These are phyloP conservation scores for Erebia epiphron DNA, from an alignment of 2,888 invertebrate genomes.

Conservation along the genomic window DNA sequence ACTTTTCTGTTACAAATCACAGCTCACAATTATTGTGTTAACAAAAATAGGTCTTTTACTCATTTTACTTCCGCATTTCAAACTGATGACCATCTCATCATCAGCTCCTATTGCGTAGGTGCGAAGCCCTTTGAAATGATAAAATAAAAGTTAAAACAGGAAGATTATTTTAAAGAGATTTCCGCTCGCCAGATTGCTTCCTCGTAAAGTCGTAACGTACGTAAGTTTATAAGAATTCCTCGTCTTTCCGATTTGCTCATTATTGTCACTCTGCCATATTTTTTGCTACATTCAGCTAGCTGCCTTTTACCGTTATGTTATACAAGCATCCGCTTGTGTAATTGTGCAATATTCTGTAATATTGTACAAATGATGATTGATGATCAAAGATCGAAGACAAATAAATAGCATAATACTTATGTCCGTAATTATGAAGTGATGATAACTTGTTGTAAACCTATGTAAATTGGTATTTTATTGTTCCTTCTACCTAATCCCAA, in stretches of 20 bases:
- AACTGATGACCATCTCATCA: neutral
- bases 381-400: neutral
- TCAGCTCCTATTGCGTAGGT: neutral
- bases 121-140: slow-evolving; percentile 2
- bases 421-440: too few relatives aligned
- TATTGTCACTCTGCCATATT: slow-evolving; percentile 3
- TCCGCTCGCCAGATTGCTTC: neutral
- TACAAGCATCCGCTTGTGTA: neutral
- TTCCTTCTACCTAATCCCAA: too few relatives aligned
- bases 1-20: too few relatives aligned
- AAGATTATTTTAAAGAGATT: neutral
- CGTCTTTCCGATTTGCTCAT: slow-evolving; percentile 8
- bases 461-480: too few relatives aligned
- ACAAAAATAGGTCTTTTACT: neutral
- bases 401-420: neutral
- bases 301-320: neutral
- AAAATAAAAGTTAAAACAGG: neutral
- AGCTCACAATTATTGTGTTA: neutral
- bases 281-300: neutral
- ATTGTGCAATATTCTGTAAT: slow-evolving; percentile 20
- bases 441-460: too few relatives aligned
- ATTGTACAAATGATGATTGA: neutral
- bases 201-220: neutral
- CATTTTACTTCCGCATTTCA: neutral
- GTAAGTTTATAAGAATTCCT: slow-evolving; percentile 3